A percentile compares a stretch with the other conserved stretches of the same genome.
These are phyloP conservation scores for Macrotis lagotis DNA, from an alignment of 2,113 vertebrate genomes.

Conservation along the genomic window DNA sequence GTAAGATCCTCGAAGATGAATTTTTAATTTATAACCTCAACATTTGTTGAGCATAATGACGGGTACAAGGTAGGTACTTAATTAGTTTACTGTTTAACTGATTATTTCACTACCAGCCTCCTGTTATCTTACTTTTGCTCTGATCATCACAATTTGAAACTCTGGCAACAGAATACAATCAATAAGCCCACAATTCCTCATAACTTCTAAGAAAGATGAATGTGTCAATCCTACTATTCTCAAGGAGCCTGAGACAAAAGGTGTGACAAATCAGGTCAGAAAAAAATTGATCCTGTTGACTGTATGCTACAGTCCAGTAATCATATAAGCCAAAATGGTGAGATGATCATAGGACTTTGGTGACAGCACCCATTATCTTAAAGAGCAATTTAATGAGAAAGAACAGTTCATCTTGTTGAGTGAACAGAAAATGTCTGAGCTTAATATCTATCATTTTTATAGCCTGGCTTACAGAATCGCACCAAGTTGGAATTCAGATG, in stretches of 20 bases:
- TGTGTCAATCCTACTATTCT: slow-evolving; percentile 43
- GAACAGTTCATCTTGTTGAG: slow-evolving; percentile 28
- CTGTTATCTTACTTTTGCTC: neutral
- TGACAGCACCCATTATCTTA: slow-evolving; percentile 52
- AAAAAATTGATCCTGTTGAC: slow-evolving; percentile 17
- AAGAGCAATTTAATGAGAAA: slow-evolving; percentile 51
- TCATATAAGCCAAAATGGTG: slow-evolving; percentile 21
- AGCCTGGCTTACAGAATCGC: neutral
- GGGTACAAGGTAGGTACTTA: neutral
- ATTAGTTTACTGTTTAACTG: neutral
- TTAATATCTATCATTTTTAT: slow-evolving; percentile 39
- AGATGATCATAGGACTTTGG: slow-evolving; percentile 52
- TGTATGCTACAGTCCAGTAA: slow-evolving; percentile 4
- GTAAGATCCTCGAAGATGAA: neutral
- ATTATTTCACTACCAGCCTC: neutral
- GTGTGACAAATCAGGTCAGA: slow-evolving; percentile 31
- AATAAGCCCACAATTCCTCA: slow-evolving; percentile 15
- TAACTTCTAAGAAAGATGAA: slow-evolving; percentile 31
- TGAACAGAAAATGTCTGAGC: slow-evolving; percentile 4
- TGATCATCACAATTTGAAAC: slow-evolving; percentile 12
- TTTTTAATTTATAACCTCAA: neutral
- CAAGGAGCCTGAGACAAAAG: slow-evolving; percentile 27
- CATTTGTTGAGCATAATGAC: neutral
- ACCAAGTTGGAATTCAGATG: slow-evolving; percentile 30
- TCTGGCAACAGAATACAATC: slow-evolving; percentile 17